Evolutionary conservation across 2,888 invertebrate species (phyloP).

Genomic region (Drosophila paranaensis): DNA sequence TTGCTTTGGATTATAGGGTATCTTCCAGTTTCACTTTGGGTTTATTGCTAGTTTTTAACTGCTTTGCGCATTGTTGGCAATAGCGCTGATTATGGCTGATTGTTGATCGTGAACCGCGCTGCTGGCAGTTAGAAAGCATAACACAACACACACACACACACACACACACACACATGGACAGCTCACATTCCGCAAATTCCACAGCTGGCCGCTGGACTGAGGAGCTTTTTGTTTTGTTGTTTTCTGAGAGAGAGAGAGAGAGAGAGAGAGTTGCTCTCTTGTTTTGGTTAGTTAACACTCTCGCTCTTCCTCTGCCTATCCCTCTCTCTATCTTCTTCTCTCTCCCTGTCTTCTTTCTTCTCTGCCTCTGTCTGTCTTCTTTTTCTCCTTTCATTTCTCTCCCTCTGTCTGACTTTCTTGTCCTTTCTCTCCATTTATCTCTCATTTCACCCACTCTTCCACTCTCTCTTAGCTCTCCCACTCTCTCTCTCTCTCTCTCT

Average conservation of each 20-base stretch:
- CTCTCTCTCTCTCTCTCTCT: neutral
- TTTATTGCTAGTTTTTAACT: constrained; percentile 21
- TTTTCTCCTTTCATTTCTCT: neutral
- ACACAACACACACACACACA: constrained; percentile 38
- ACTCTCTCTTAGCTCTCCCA: too few relatives aligned
- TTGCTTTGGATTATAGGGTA: constrained; percentile 5
- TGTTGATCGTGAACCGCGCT: constrained; percentile 51
- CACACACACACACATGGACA: neutral
- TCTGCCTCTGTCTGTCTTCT: neutral
- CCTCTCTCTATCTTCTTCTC: constrained; percentile 7
- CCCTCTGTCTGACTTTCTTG: constrained; percentile 2
- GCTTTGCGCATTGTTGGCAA: constrained; percentile 31
- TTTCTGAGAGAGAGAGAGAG: neutral
- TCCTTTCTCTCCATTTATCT: neutral
- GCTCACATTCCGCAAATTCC: constrained; percentile 52
- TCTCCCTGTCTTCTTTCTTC: neutral
- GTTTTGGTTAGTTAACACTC: constrained; percentile 51
- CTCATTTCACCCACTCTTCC: neutral
- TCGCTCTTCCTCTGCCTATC: neutral
- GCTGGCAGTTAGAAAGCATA: constrained; percentile 72
- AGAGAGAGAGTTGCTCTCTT: too few relatives aligned
- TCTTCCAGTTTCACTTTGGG: neutral
- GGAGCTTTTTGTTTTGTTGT: constrained; percentile 1
- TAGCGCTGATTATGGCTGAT: constrained; percentile 36
- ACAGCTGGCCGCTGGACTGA: constrained; percentile 35